Evolutionary conservation across 2,888 invertebrate species (phyloP), one percentile per base, ranked within the genome.

Genomic region (Chrysodeixis includens): DNA sequence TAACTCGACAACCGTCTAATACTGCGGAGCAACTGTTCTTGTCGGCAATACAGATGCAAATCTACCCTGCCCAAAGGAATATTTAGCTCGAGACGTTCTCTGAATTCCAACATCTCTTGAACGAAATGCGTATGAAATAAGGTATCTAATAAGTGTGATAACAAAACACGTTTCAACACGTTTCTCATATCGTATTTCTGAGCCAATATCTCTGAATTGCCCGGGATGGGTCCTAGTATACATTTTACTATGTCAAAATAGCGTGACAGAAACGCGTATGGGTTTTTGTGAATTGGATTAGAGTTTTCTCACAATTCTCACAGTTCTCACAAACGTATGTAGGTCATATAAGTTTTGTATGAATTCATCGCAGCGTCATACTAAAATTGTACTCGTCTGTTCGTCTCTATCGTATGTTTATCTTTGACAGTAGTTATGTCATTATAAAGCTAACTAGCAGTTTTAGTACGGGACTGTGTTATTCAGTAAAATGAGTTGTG

Each of bases 1-100:
- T 66, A 76, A 69, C 30, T 68, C 56, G 30, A 60, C 55, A 61
- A 30, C 46, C 46, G 22, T 69, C 67, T 62, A 74, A 79, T 57
- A 66, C 66, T 62, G 71, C 75, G 62, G 77, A 73, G 75, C 71
- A 83, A 82, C 76, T 78, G 79, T 79, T 83, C 80, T 83, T 77
- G 83, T 81, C 76, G 78, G 83, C 79, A 83, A 85, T 85, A 85
- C 84, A 86, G 82, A 88, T 89, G 87, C 86, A 88, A 88, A 88
- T 88, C 76, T 71, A 67, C 78, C 76, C 68, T 62, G 83, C 80
- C 86, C 80, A 86, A 83, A 86, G 86, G 83, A 86, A 86, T 85
- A 84, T 86, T 87, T 86, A 86, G 79, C 70, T 66, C 40, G 69
- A 70, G 51, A 68, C 78, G 75, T 78, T 81, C 70, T 76, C 66